Evolutionary conservation across 2,113 vertebrate species (phyloP).

Genomic region (Percina caprodes): DNA sequence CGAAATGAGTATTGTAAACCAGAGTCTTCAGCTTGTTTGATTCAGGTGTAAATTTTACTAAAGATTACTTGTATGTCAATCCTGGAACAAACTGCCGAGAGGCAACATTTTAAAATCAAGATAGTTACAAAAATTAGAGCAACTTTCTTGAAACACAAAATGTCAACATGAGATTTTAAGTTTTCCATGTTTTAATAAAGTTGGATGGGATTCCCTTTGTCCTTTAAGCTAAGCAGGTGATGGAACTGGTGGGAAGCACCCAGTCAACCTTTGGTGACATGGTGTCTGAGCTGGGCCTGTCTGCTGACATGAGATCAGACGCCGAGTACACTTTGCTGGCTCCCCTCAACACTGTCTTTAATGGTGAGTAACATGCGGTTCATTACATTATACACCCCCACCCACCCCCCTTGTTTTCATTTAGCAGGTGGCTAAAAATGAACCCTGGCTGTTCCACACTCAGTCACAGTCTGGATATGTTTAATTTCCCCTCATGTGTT

Average conservation of each 20-base stretch:
- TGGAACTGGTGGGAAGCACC: conserved; percentile 89
- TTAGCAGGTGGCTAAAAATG: conserved; percentile 20
- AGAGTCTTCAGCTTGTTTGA: conserved; percentile 1
- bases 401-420: conserved; percentile 1
- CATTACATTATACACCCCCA: not conserved
- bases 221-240: conserved; percentile 93
- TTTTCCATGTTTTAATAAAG: conserved; percentile 22
- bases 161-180: not conserved
- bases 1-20: conserved; percentile 1
- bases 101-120: not conserved
- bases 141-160: not conserved
- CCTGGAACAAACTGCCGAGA: not conserved
- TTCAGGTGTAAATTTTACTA: not conserved
- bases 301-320: conserved; percentile 84
- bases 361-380: conserved; percentile 82
- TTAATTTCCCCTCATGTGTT: not conserved
- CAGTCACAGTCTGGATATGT: conserved; percentile 4
- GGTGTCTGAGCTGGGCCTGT: conserved; percentile 89
- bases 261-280: conserved; percentile 92
- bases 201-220: conserved; percentile 25
- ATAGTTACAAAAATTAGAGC: not conserved
- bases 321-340: conserved; percentile 93
- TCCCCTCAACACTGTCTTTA: conserved; percentile 91
- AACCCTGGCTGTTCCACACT: not conserved
- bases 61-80: not conserved